Conservation (phyloP, 2,797 vertebrate species). For the Halcyon smyrnensis region DNA sequence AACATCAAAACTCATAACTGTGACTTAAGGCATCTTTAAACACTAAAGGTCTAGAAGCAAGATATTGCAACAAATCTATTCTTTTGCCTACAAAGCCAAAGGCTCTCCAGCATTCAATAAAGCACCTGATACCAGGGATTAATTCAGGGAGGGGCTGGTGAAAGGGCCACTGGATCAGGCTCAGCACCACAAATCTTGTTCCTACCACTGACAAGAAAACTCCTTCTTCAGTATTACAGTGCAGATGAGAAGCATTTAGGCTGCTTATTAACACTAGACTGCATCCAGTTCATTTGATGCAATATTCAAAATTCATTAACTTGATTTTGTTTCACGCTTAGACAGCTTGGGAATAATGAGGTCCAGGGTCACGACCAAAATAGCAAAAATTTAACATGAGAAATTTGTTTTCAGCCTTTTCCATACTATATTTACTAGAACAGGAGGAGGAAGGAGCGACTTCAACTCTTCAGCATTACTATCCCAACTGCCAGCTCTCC, state of each 20-base stretch:
- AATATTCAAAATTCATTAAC: slow-evolving; percentile 58
- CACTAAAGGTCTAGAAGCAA: background rate
- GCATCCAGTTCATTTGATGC: background rate
- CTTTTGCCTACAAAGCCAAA: background rate
- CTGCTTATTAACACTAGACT: slow-evolving; percentile 27
- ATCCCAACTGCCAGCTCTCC: background rate
- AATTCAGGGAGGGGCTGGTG: background rate
- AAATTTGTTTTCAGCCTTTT: background rate
- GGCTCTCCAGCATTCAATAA: background rate
- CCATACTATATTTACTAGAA: background rate
- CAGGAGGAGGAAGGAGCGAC: background rate
- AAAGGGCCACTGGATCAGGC: background rate
- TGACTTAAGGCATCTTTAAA: background rate
- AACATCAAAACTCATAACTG: background rate
- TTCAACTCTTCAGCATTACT: background rate
- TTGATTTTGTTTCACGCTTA: slow-evolving; percentile 50
- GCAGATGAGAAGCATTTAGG: background rate
- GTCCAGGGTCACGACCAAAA: background rate
- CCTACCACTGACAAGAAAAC: background rate
- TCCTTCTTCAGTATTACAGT: background rate
- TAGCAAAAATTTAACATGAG: background rate
- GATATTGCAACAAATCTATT: background rate
- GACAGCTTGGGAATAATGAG: slow-evolving; percentile 38
- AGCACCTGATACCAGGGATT: background rate
- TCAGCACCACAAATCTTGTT: background rate